Evolutionary conservation across 1,140 invertebrate species (phyloP), one percentile per base, ranked within the genome.

Genomic region (Callitettix versicolor): DNA sequence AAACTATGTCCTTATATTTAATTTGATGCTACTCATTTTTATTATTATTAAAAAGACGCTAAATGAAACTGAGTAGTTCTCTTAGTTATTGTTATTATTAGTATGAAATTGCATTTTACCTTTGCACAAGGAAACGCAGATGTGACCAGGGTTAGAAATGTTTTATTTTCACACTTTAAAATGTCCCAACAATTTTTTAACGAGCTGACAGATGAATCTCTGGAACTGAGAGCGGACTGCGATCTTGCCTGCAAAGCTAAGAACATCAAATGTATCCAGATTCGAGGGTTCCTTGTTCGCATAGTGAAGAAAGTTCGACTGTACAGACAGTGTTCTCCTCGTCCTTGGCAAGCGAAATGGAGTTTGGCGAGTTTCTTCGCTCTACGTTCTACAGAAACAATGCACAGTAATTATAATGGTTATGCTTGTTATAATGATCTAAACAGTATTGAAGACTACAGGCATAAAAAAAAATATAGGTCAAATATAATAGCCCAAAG

Each of bases 251-350:
- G 86, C 61, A 95, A 78, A 56, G 90, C 87, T 36, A 96, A 78
- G 71, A 95, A 95, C 89, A 95, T 95, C 15, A 96, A 76, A 75
- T 95, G 92, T 58, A 95, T 90, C 92, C 91, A 96, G 48, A 87
- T 82, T 60, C 88, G 78, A 24, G 91, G 85, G 69, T 88, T 82
- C 59, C 87, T 79, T 40, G 91, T 95, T 64, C 88, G 80, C 77
- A 94, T 81, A 1, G 81, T 85, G 69, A 95, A 95, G 65, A 85
- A 82, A 42, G 84, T 82, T 63, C 82, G 82, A 49, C 80, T 82
- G 74, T 92, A 95, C n/a, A 95, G 76, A 70, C 92, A 96, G 71
- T 93, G 86, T 56, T 85, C 81, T 14, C 86, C 85, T 64, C 85
- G 79, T 15, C 81, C 81, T 67, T 90, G 86, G 74, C 92, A 95